Base-by-base conservation (phyloP, 2,113 vertebrate species). In the Cranoglanis bouderius region DNA sequence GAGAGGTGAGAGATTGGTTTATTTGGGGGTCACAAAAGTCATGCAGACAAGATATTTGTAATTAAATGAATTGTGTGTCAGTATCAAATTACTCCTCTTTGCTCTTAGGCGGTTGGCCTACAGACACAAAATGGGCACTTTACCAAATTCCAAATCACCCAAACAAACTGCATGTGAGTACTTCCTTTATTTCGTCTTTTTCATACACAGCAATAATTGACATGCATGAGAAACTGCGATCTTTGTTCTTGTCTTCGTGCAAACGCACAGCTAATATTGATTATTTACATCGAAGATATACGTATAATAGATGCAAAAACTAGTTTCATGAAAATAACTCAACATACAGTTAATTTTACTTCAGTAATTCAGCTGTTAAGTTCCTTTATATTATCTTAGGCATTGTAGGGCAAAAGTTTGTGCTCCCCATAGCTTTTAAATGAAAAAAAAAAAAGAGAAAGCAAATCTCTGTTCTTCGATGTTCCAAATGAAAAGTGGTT, bases 101-200 rank as follows among this genome's bases (percentile, higher is more conserved):
- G 35, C 85, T 90, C 46, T 90, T 92, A 99, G 98, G 92, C 96
- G 98, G 6, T 88, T 99, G 92, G 97, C 92, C 87, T 98, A 98
- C 96, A 95, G 98, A 94, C 97, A 96, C 93, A 95, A 97, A 92
- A 93, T 96, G 43, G 97, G 97, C 74, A 96, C 95, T 0, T 93
- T 98, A 88, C 97, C 96, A 35, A 96, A 96, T 84, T 94, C 97
- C 85, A 97, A 95, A 93, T 96, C 95, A 88, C 93, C 95, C 89
- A 96, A 95, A 96, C 97, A 96, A 88, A 95, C 96, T 0, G 88
- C 92, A 21, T 99, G 98, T 99, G 94, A 99, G 98, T 98, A 89
- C 89, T 92, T 61, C 80, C 75, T 78, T 57, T 75, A 59, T 10
- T 59, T 4, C 67, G 24, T 75, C 24, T 16, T 21, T 26, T 80